Conservation (phyloP, 2,113 vertebrate genomes). For the Odobenus rosmarus region DNA sequence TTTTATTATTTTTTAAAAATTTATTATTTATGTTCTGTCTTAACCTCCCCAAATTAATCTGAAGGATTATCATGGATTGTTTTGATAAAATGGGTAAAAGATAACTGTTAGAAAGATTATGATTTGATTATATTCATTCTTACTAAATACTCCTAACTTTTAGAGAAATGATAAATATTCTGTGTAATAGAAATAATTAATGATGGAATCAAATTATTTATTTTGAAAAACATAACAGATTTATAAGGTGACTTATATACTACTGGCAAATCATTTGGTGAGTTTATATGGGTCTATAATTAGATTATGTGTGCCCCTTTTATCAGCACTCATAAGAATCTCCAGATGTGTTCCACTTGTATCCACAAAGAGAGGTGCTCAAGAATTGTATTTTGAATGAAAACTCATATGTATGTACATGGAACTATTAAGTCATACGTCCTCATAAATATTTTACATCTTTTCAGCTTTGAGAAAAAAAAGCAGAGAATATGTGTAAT, state of each 20-base stretch:
- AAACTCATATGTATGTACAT: neutral
- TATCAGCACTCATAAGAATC: accelerated
- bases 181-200: neutral
- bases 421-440: neutral
- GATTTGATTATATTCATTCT: neutral
- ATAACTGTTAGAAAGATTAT: neutral
- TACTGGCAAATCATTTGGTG: neutral
- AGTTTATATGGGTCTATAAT: neutral
- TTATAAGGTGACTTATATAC: neutral
- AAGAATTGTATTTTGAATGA: neutral
- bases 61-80: neutral
- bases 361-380: neutral
- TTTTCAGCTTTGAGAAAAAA: neutral
- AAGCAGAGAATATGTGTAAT: neutral
- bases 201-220: constrained; percentile 1
- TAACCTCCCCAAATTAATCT: neutral
- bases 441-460: neutral
- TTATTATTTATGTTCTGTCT: neutral
- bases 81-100: neutral
- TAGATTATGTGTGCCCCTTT: neutral
- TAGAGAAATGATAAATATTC: neutral
- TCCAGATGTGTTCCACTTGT: neutral
- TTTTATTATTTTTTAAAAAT: too few relatives aligned
- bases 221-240: neutral
- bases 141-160: neutral